Conservation (phyloP, 2,888 invertebrate genomes). For the Ophonus ardosiacus region DNA sequence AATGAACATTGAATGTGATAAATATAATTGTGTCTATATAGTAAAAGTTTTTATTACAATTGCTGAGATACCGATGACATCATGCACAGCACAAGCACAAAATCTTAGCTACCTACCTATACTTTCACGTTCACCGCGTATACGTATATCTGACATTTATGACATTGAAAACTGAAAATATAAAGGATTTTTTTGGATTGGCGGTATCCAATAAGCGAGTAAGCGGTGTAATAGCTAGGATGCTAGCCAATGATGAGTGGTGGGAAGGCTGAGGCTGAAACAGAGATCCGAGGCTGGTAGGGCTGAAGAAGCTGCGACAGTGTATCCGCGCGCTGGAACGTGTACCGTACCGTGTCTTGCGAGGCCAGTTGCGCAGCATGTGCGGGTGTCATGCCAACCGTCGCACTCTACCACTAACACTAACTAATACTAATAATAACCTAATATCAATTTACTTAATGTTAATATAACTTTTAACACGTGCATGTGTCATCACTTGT, state of each 20-base stretch:
- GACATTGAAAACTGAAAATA: slow-evolving; percentile 42
- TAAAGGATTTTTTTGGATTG: not conserved
- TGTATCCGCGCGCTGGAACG: not conserved
- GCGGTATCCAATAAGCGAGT: slow-evolving; percentile 20
- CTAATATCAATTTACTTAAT: not conserved
- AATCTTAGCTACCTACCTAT: not conserved
- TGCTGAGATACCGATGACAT: slow-evolving; percentile 42
- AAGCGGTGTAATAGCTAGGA: slow-evolving; percentile 6
- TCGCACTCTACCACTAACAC: not conserved
- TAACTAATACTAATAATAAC: not conserved
- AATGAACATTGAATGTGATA: not conserved
- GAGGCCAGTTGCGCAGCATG: slow-evolving; percentile 1
- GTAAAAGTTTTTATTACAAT: slow-evolving; percentile 20
- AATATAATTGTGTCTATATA: slow-evolving; percentile 16
- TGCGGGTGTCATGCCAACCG: slow-evolving; percentile 21
- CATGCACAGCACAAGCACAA: not conserved
- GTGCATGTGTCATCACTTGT: slow-evolving; percentile 17
- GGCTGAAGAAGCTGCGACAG: not conserved
- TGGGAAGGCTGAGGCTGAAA: slow-evolving; percentile 30
- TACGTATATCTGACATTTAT: slow-evolving; percentile 14
- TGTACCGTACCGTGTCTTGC: slow-evolving; percentile 12
- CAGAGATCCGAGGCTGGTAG: slow-evolving; percentile 3
- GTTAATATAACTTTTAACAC: too few species aligned
- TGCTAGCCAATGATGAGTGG: slow-evolving; percentile 7
- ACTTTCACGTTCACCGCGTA: slow-evolving; percentile 27